Conservation (phyloP, 1,140 invertebrate genomes). For the Drosophila azteca region DNA sequence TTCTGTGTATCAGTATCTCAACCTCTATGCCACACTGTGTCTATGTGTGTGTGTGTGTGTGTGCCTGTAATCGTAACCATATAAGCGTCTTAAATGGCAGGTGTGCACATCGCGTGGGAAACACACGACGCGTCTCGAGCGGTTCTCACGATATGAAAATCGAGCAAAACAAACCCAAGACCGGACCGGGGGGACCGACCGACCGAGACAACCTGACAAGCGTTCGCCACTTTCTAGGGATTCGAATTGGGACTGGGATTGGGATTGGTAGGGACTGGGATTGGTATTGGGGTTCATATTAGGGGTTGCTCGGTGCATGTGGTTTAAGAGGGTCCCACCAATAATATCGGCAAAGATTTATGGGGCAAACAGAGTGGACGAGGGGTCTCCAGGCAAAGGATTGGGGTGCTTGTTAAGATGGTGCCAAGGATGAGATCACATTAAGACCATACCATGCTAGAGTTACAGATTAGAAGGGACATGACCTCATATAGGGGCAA, state of each 20-base stretch:
- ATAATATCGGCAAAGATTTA: conserved; percentile 22
- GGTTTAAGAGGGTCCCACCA: too few species aligned
- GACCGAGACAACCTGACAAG: conserved; percentile 26
- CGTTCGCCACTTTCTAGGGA: conserved; percentile 49
- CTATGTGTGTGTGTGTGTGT: conserved; percentile 27
- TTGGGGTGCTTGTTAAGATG: too few species aligned
- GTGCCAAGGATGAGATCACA: too few species aligned
- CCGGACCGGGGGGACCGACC: conserved; percentile 26
- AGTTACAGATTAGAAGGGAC: not conserved
- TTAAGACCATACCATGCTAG: too few species aligned
- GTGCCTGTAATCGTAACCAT: conserved; percentile 80
- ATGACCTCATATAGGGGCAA: too few species aligned
- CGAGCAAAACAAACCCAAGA: conserved; percentile 62
- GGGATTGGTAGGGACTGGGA: conserved; percentile 29
- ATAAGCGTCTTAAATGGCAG: conserved; percentile 83
- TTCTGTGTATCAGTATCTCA: conserved; percentile 15
- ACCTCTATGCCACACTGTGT: not conserved
- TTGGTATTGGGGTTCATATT: conserved; percentile 17
- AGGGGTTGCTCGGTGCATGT: conserved; percentile 19
- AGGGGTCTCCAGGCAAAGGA: not conserved
- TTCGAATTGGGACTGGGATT: conserved; percentile 35
- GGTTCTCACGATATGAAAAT: conserved; percentile 83
- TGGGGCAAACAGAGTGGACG: conserved; percentile 1
- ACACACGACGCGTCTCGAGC: conserved; percentile 83
- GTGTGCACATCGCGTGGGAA: conserved; percentile 84